Base-by-base conservation (phyloP, 2,113 vertebrate species). In the Heterotis niloticus region DNA sequence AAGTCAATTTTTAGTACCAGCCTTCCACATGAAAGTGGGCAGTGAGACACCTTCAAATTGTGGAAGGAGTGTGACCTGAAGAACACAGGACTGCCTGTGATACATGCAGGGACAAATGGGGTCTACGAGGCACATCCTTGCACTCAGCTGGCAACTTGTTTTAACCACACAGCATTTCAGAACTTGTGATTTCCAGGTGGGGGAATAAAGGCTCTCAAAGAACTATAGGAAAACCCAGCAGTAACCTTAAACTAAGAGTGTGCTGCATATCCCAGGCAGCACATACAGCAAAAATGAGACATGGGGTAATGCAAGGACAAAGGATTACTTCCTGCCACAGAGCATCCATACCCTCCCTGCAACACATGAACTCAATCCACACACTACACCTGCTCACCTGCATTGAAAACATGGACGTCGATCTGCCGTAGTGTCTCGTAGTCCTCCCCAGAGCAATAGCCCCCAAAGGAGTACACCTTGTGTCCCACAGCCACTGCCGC, bases 361-460 rank as follows among this genome's bases (percentile, higher is more conserved):
- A 24, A 28, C 52, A 44, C 34, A 2, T 16, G 4, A 34, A 68
- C 10, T 16, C 12, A 68, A 29, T 12, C 12, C 9, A 88, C 81
- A n/a, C 88, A 87, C 74, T 88, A 87, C 20, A 88, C 88, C 2
- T 0, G 26, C 54, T 87, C 84, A 96, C 95, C 95, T 77, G 94
- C 93, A 1, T 96, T 96, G 82, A 96, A 96, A 10, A 96, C 91
- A 4, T 96, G 95, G 14, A 96, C 94, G 0, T 96, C 95, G 5
- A 96, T 96, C 91, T 96, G 95, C 4, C 98, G 93, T 34, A 99
- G 91, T 0, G 96, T 99, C 88, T 98, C 96, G 66, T 99, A 99
- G 91, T 99, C 98, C 87, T 99, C 98, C n/a, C 97, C 97, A 0
- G 97, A 98, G 84, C 98, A 99, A 86, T 99, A 99, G 0, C 97